Percentiles rank a stretch among this genome's conserved stretches.
These are phyloP conservation scores for Drosophila azteca DNA, from an alignment of 1,140 invertebrate genomes.

Conservation along the genomic window DNA sequence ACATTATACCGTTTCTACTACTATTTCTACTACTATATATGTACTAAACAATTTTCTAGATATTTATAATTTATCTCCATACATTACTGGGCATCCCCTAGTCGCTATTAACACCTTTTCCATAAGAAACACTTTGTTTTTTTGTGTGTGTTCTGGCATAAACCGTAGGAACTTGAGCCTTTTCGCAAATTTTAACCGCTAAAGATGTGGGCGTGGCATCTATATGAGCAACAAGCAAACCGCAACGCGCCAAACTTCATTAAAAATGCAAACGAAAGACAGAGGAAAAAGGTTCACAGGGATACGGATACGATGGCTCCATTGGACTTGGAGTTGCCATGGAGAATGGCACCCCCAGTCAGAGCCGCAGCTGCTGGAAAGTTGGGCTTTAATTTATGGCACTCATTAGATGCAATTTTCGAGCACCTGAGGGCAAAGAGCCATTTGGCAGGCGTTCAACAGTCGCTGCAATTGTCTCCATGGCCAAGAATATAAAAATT, in stretches of 20 bases:
- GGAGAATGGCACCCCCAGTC: background rate
- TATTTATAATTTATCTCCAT: no score
- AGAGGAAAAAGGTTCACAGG: no score
- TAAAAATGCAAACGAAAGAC: conserved; percentile 57
- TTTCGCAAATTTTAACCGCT: conserved; percentile 64
- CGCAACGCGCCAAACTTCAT: conserved; percentile 46
- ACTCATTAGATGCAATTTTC: conserved; percentile 71
- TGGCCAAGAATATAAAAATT: conserved; percentile 28
- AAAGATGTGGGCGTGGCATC: conserved; percentile 55
- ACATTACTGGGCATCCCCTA: no score
- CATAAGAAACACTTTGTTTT: background rate
- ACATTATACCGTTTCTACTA: no score
- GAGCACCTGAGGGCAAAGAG: conserved; percentile 51
- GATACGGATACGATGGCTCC: no score
- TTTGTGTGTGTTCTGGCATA: conserved; percentile 1
- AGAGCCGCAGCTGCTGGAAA: background rate
- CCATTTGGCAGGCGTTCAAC: conserved; percentile 50
- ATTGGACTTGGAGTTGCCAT: background rate
- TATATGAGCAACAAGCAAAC: conserved; percentile 30
- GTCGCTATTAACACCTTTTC: no score
- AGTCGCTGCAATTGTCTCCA: conserved; percentile 35
- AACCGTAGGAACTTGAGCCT: conserved; percentile 57
- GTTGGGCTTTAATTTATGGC: conserved; percentile 60
- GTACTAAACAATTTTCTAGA: no score
- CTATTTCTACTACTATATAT: no score